These are phyloP conservation scores for Macrobrachium nipponense DNA, from an alignment of 1,140 invertebrate species.

Conservation along the genomic window DNA sequence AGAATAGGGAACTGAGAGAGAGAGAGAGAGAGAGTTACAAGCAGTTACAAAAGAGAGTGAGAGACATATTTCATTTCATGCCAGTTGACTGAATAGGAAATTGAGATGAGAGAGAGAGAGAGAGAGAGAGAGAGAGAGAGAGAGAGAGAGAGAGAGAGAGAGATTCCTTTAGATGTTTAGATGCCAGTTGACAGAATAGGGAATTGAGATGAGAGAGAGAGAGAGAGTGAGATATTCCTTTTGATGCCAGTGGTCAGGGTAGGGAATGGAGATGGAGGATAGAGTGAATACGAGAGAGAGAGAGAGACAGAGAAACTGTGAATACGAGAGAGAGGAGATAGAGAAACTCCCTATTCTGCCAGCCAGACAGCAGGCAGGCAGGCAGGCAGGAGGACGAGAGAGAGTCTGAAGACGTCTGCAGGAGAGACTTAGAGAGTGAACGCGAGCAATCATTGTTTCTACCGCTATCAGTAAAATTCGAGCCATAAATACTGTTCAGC, in stretches of 20 bases:
- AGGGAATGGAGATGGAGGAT: no score
- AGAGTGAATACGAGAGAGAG: no score
- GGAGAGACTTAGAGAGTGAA: no score
- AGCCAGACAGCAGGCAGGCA: no score
- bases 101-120: slow-evolving; percentile 9
- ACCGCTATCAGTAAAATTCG: slow-evolving; percentile 49
- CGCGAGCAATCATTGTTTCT: slow-evolving; percentile 4
- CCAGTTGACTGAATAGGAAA: no score
- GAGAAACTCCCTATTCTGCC: no score
- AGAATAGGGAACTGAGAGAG: neutral
- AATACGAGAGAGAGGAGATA: no score
- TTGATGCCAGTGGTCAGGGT: neutral
- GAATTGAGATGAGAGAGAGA: no score
- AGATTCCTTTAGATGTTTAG: neutral
- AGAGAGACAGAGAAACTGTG: no score
- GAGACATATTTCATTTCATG: neutral
- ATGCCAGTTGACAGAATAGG: neutral
- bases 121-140: slow-evolving; percentile 29
- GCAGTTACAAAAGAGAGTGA: no score
- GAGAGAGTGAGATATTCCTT: neutral
- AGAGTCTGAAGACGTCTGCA: no score
- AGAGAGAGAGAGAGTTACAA: slow-evolving; percentile 31
- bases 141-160: slow-evolving; percentile 11
- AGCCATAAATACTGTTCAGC: slow-evolving; percentile 47
- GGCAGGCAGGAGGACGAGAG: no score